Conservation (phyloP, 2,888 invertebrate genomes). For the Thelaira solivaga region DNA sequence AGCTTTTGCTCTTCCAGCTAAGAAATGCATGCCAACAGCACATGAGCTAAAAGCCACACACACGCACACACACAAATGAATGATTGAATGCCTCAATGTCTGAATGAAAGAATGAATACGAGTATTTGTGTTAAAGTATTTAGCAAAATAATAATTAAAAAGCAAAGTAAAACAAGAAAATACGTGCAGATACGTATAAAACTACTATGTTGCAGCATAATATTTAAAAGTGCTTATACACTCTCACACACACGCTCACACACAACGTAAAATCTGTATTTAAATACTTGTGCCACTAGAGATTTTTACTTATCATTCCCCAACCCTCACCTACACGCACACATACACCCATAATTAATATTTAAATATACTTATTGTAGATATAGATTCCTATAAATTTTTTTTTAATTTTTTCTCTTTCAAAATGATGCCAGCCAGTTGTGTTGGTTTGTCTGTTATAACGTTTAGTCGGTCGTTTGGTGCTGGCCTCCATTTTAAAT, state of each 20-base stretch:
- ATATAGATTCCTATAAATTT: background rate
- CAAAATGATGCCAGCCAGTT: slow-evolving; percentile 45
- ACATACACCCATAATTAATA: slow-evolving; percentile 1
- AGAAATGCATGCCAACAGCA: background rate
- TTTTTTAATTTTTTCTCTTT: background rate
- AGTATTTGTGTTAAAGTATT: slow-evolving; percentile 14
- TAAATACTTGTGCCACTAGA: slow-evolving; percentile 52
- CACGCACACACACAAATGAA: slow-evolving; percentile 19
- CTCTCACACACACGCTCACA: slow-evolving; percentile 18
- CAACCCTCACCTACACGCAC: slow-evolving; percentile 1
- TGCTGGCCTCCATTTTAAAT: slow-evolving; percentile 49
- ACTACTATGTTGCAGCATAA: slow-evolving; percentile 29
- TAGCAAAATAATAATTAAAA: slow-evolving; percentile 41
- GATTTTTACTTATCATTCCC: slow-evolving; percentile 55
- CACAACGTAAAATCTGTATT: slow-evolving; percentile 40
- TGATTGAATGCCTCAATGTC: background rate
- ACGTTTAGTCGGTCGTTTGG: slow-evolving; percentile 39
- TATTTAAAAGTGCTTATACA: slow-evolving; percentile 4
- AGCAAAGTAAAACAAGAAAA: slow-evolving; percentile 30
- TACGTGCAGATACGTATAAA: background rate
- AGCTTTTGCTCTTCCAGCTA: too few relatives aligned
- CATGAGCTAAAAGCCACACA: background rate
- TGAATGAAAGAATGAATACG: too few relatives aligned
- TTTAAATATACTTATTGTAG: slow-evolving; percentile 17
- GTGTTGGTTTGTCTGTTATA: slow-evolving; percentile 23